Percentiles rank a stretch among this genome's conserved stretches.
phyloP scores from a whole-genome alignment of 2,797 vertebrate species.

The Serranus cabrilla region DNA sequence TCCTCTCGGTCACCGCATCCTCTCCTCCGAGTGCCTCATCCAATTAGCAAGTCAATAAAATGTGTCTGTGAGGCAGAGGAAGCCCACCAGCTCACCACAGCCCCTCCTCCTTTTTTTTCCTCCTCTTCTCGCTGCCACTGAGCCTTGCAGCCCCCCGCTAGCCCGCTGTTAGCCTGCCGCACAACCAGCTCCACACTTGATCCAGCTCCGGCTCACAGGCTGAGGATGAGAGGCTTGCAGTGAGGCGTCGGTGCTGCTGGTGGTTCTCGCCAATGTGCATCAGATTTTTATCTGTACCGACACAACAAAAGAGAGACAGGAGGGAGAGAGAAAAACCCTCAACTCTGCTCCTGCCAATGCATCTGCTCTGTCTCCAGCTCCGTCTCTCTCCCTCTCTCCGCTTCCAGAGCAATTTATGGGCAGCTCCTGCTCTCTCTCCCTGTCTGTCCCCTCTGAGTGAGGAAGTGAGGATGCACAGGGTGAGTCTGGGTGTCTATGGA shows the following conservation, averaged over 20 bases:
- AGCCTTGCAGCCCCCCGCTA: conserved; percentile 68
- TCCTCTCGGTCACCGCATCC: conserved; percentile 82
- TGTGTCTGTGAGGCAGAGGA: conserved; percentile 83
- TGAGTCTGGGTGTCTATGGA: conserved; percentile 20
- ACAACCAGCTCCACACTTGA: conserved; percentile 64
- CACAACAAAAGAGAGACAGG: conserved; percentile 67
- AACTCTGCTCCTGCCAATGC: conserved; percentile 65
- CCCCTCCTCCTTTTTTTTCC: conserved; percentile 77
- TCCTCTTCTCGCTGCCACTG: conserved; percentile 66
- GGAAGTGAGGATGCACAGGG: conserved; percentile 54
- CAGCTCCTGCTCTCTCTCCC: conserved; percentile 58
- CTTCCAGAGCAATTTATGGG: conserved; percentile 62
- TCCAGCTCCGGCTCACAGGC: conserved; percentile 53
- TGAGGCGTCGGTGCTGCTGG: conserved; percentile 37
- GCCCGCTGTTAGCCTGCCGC: conserved; percentile 62
- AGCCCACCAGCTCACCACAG: conserved; percentile 79
- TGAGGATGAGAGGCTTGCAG: conserved; percentile 48
- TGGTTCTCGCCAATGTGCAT: conserved; percentile 53
- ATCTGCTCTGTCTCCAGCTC: conserved; percentile 66
- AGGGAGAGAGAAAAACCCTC: conserved; percentile 40
- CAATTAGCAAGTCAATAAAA: conserved; percentile 90
- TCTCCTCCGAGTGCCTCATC: conserved; percentile 84
- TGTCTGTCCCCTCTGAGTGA: conserved; percentile 39
- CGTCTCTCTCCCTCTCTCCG: conserved; percentile 41
- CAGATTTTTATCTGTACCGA: conserved; percentile 66